Evolutionary conservation across 1,140 invertebrate genomes (phyloP).

Genomic region (Arion vulgaris): DNA sequence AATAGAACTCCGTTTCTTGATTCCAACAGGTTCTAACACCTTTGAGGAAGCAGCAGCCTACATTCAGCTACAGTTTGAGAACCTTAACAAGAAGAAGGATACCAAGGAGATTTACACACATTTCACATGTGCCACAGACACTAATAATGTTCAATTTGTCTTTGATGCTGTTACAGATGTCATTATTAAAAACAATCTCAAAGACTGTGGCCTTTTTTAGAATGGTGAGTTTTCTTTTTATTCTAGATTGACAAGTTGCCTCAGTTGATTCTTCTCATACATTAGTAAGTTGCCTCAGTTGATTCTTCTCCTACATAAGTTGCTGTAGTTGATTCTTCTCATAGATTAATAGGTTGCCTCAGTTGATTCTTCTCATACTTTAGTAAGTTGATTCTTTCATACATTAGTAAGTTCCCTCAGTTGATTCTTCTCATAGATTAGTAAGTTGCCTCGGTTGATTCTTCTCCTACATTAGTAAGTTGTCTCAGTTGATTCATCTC

Average conservation of each 20-base stretch:
- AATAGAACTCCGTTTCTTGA: not conserved
- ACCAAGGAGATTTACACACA: slow-evolving; percentile 99
- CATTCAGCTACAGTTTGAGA: slow-evolving; percentile 99
- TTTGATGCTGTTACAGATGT: slow-evolving; percentile 99
- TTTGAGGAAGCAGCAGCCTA: slow-evolving; percentile 98
- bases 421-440: too few relatives aligned
- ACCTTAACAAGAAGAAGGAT: slow-evolving; percentile 95
- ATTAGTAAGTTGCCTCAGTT: slow-evolving; percentile 75
- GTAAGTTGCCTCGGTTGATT: too few relatives aligned
- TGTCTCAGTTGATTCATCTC: too few relatives aligned
- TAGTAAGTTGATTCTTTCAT: too few relatives aligned
- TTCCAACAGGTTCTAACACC: slow-evolving; percentile 73
- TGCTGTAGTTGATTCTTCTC: too few relatives aligned
- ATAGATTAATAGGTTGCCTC: too few relatives aligned
- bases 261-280: too few relatives aligned
- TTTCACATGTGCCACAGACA: slow-evolving; percentile 79
- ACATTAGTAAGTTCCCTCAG: too few relatives aligned
- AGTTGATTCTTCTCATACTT: too few relatives aligned
- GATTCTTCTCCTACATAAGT: too few relatives aligned
- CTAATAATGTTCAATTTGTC: slow-evolving; percentile 99
- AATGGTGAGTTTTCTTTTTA: not conserved
- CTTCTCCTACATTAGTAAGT: too few relatives aligned
- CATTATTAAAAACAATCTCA: slow-evolving; percentile 99
- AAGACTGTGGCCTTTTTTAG: slow-evolving; percentile 78
- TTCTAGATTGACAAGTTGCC: not conserved